These are phyloP conservation scores for Acrocephalus scirpaceus DNA, from an alignment of 2,797 vertebrate genomes.

Conservation along the genomic window DNA sequence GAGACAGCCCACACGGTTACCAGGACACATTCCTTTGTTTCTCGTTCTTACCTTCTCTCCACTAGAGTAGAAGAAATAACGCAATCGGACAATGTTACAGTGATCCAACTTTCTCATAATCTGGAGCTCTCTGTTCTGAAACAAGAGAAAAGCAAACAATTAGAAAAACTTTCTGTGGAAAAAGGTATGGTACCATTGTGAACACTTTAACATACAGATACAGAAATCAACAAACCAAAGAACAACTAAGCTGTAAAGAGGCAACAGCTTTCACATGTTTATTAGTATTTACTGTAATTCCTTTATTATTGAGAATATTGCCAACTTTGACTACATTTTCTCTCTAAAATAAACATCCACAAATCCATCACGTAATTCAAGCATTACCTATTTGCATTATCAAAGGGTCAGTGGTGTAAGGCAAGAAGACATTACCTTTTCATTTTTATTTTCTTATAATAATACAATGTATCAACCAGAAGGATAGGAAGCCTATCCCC, in stretches of 20 bases:
- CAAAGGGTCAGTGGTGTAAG: background rate
- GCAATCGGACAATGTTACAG: conserved; percentile 98
- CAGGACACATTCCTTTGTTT: background rate
- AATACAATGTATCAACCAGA: background rate
- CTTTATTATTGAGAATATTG: background rate
- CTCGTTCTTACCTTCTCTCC: conserved; percentile 90
- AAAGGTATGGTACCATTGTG: no score
- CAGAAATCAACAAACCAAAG: background rate
- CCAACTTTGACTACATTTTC: background rate
- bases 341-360: background rate
- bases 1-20: background rate
- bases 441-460: background rate
- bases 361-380: background rate
- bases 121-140: conserved; percentile 94
- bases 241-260: background rate
- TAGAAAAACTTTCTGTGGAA: background rate
- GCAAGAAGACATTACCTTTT: background rate
- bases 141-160: conserved; percentile 49
- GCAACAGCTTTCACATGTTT: background rate
- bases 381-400: background rate
- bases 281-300: background rate
- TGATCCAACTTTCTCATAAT: conserved; percentile 99
- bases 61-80: conserved; percentile 98
- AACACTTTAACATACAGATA: background rate
- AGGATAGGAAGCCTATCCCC: background rate